Base-by-base conservation (phyloP, 2,888 invertebrate species). In the Stenchaetothrips biformis region DNA sequence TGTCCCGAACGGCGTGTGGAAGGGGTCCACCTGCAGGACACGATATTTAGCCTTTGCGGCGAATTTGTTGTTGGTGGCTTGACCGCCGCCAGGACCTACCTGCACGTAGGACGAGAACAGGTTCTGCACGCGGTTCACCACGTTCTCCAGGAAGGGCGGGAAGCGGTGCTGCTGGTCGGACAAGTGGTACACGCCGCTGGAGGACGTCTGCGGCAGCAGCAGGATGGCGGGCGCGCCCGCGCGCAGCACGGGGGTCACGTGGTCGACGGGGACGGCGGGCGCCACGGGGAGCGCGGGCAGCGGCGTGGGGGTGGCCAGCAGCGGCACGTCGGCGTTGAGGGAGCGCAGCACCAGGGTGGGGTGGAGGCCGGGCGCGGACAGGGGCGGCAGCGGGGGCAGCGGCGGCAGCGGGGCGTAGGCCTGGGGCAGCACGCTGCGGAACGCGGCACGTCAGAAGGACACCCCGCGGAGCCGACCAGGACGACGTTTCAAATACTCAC, bases 101-200 rank as follows among this genome's bases (percentile, higher is more conserved):
- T 74, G 67, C 21, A 74, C 67, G 67, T 74, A 74, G 25, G 67
- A 74, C 25, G 67, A 74, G 67, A 74, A 74, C 9, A 74, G 67
- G 67, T 74, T 74, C 67, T 74, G 67, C 67, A 74, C 67, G 67
- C 67, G 67, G 67, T 74, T 74, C 67, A 74, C 67, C 21, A 74
- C 67, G 25, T 74, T 74, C 67, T 74, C 67, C 25, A 74, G 67
- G 67, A 74, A 74, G 21, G 67, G 67, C 67, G 67, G 67, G 21
- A 74, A 74, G 21, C 25, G 67, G 67, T 74, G 67, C 21, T 74
- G 67, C 67, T n/a, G n/a, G 67, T 74, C 67, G 21, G 67, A 74
- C 67, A 74, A 25, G 67, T 74, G 67, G 67, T 74, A 74, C 67
- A 74, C 67, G 9, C 67, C 67, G 67, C 67, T 74, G 25, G 67